Conservation (phyloP, 2,797 vertebrate species). For the Fistularia tabacaria region DNA sequence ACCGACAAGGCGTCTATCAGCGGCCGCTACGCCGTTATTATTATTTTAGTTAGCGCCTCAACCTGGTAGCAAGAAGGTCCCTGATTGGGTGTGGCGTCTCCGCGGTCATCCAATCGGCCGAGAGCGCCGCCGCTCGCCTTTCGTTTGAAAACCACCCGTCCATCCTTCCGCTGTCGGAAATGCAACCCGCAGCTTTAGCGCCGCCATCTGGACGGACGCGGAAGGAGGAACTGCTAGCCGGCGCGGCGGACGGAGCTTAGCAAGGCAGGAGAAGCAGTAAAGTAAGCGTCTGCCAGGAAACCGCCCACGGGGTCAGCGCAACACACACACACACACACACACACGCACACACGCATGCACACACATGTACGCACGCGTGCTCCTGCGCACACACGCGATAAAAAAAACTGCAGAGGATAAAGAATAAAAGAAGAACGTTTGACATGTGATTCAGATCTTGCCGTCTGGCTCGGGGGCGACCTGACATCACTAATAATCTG, state of each 20-base stretch:
- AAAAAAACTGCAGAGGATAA: constrained; percentile 11
- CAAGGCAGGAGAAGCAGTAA: constrained; percentile 4
- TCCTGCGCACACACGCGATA: neutral
- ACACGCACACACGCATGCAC: constrained; percentile 2
- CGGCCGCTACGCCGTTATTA: too few relatives aligned
- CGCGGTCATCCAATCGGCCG: too few relatives aligned
- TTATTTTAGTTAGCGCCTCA: too few relatives aligned
- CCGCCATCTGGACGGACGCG: too few relatives aligned
- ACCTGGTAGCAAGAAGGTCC: too few relatives aligned
- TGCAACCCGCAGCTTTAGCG: neutral
- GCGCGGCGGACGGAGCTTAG: too few relatives aligned
- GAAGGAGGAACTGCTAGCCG: too few relatives aligned
- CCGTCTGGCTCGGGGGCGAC: constrained; percentile 15
- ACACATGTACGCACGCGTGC: neutral
- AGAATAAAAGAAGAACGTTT: constrained; percentile 18
- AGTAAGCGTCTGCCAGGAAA: constrained; percentile 21
- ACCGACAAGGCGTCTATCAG: too few relatives aligned
- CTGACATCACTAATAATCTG: constrained; percentile 10
- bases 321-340: constrained; percentile 15
- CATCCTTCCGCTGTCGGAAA: too few relatives aligned
- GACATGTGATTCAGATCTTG: constrained; percentile 6
- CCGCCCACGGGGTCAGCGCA: constrained; percentile 37
- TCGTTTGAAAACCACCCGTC: too few relatives aligned
- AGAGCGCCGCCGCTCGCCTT: too few relatives aligned
- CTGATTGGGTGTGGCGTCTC: too few relatives aligned